Evolutionary conservation across 1,140 invertebrate genomes (phyloP), one percentile per base, ranked within the genome.

Genomic region (Drosophila triauraria): DNA sequence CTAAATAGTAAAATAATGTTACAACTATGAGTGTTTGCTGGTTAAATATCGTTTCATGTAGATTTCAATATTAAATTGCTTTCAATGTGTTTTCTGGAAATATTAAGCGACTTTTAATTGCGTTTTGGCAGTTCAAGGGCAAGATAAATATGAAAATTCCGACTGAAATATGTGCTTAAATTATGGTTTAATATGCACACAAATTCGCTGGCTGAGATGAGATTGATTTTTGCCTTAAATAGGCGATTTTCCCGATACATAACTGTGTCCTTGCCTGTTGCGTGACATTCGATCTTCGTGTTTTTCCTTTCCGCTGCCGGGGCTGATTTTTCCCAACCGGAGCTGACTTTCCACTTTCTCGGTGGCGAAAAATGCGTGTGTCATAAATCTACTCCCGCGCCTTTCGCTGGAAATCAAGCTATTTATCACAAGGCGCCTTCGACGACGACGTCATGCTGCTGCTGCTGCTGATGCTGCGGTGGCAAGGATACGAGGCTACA

Each of bases 381-480:
- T 78, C 75, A 78, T 78, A 78, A 78, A 78, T 78, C 75, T 78
- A 77, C 63, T 61, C 63, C 50, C 63, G 75, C 75, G 75, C 56
- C 63, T 78, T 76, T 63, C 58, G 69, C 50, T 76, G 58, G 65
- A 77, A 77, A 77, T 77, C 75, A 77, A 77, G 75, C 75, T 77
- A 77, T 77, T 77, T 77, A 77, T 77, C 75, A 77, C 62, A 35
- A 76, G 72, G 72, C 61, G 74, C 46, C 71, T 62, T n/a, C 54
- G 74, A 60, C 65, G 47, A 68, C 56, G 75, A 60, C 68, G 54
- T 74, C 70, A 74, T 74, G 70, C 54, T 72, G 70, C 47, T 56
- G 35, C 35, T 38, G 35, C 35, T 38, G 35, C 3, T 15, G 50
- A 50, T 65, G 61, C 53, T 53, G 69, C 50, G 69, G 30, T 32